phyloP scores from a whole-genome alignment of 2,888 invertebrate species.

The Poecilobothrus nobilitatus region DNA sequence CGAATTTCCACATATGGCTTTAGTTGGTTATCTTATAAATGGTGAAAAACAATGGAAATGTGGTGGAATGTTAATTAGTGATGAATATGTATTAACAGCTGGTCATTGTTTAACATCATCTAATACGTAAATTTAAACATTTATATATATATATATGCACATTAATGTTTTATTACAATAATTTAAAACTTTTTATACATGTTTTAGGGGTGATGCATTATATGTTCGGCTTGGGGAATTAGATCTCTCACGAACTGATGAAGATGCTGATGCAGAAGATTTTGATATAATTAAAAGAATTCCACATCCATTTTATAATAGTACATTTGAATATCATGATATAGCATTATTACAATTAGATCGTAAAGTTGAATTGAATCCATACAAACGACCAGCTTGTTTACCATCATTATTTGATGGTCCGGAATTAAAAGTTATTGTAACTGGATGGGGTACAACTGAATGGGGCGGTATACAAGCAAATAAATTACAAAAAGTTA shows the following conservation, averaged over 20 bases:
- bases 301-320: conserved; percentile 43
- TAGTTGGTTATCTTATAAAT: conserved; percentile 25
- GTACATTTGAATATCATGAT: conserved; percentile 43
- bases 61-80: conserved; percentile 19
- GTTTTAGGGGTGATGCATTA: conserved; percentile 17
- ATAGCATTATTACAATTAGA: conserved; percentile 44
- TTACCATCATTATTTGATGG: conserved; percentile 33
- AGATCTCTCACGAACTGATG: conserved; percentile 29
- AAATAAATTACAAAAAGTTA: conserved; percentile 47
- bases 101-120: conserved; percentile 46
- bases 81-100: conserved; percentile 48
- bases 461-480: conserved; percentile 30
- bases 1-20: conserved; percentile 37
- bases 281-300: conserved; percentile 32
- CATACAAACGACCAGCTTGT: conserved; percentile 44
- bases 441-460: conserved; percentile 47
- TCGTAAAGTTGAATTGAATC: conserved; percentile 31
- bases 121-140: conserved; percentile 21
- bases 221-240: conserved; percentile 41
- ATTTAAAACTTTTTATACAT: too few relatives aligned
- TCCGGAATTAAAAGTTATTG: conserved; percentile 30
- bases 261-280: conserved; percentile 34
- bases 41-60: conserved; percentile 38
- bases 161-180: too few relatives aligned
- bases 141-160: too few relatives aligned